Base-by-base conservation (phyloP, 30 jellyfish, hydroid and myxozoan species). In the Euphysa ruthae region DNA sequence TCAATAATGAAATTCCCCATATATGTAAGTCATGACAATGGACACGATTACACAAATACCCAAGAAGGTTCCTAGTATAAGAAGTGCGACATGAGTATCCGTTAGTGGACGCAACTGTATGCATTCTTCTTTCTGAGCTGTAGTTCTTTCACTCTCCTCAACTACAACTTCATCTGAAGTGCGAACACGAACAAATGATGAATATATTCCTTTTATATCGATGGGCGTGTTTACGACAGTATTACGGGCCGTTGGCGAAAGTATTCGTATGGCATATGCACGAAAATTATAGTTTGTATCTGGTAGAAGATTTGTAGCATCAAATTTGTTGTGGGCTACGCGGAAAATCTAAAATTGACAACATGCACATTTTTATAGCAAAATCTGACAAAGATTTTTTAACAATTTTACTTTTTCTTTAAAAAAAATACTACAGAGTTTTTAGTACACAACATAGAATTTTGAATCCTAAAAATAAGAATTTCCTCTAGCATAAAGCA, bases 1-100 rank as follows among this genome's bases (percentile, higher is more conserved):
- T n/a, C n/a, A n/a, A n/a, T n/a, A n/a, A n/a, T n/a, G n/a, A n/a
- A n/a, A n/a, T n/a, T 80, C 93, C 28, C 93, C 83, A 57, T 74
- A 43, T 34, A 83, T 54, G 23, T 73, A 30, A 92, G 88, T 58
- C 49, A 78, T 71, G 7, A 77, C 61, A 18, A 75, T 55, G 26
- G 94, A 84, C 58, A 77, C 31, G 19, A 86, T 16, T 28, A 75
- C 68, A 52, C 98, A 91, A 23, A 90, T 54, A 16, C 42, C 69
- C 63, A 90, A 56, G 73, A 90, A 90, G 23, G 42, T 25, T 20
- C 91, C 91, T 27, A 90, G 73, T 20, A 90, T 74, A 19, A 75
- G 38, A 25, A 90, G 63, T 12, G 98, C 92, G 44, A 90, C 79
- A 43, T 82, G 95, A 1, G 93, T 79, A 64, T 90, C 98, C 15